Evolutionary conservation across 1,140 invertebrate species (phyloP).

Genomic region (Anastrepha ludens): DNA sequence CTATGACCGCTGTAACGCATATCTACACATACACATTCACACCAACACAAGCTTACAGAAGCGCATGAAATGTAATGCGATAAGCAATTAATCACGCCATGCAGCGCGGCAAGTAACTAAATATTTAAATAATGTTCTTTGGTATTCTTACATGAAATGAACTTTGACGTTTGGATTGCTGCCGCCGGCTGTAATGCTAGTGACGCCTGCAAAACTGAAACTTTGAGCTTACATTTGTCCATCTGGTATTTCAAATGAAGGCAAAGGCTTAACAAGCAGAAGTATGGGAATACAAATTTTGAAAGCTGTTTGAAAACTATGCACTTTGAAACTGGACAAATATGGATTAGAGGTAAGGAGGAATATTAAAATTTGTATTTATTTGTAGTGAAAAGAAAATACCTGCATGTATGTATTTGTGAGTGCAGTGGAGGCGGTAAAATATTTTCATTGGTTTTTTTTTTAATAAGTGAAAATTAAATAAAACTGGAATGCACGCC

Average conservation of each 20-base stretch:
- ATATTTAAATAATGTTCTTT: slow-evolving; percentile 16
- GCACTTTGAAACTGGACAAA: not conserved
- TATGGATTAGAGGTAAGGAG: not conserved
- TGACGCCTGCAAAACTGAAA: not conserved
- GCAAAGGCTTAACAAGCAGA: not conserved
- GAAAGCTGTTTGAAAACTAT: not conserved
- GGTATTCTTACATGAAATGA: slow-evolving; percentile 1
- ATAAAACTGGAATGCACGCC: not conserved
- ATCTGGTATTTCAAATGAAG: not conserved
- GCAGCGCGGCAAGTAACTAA: not conserved
- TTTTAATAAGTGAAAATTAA: not conserved
- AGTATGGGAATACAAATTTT: not conserved
- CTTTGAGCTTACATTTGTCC: not conserved
- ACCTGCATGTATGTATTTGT: not conserved
- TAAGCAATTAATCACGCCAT: slow-evolving; percentile 26
- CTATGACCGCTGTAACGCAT: not conserved
- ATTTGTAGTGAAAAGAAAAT: too few relatives aligned
- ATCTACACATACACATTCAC: not conserved
- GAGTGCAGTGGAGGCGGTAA: not conserved
- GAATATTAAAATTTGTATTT: not conserved
- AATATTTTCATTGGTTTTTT: not conserved
- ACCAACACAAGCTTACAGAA: not conserved
- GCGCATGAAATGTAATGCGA: not conserved
- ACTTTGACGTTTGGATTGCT: slow-evolving; percentile 34
- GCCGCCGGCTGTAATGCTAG: not conserved